phyloP scores from a whole-genome alignment of 2,797 vertebrate species.

The Sebastes kiyomatsui region DNA sequence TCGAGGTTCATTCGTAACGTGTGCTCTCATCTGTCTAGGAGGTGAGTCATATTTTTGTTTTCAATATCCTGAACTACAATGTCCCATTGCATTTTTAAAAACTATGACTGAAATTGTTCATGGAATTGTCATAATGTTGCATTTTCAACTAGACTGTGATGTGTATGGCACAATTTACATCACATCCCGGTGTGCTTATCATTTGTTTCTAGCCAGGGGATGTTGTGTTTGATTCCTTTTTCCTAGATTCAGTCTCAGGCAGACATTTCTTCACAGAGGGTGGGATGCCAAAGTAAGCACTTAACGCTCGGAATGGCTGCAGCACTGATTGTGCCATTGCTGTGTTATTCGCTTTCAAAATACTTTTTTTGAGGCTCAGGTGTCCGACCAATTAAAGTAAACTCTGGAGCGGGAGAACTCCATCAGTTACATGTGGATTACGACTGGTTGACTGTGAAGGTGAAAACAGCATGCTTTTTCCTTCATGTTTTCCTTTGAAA shows the following conservation, averaged over 20 bases:
- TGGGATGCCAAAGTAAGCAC: slow-evolving; percentile 37
- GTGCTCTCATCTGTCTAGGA: neutral
- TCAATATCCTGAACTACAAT: neutral
- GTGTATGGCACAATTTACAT: slow-evolving; percentile 16
- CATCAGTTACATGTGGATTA: neutral
- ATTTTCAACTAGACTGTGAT: slow-evolving; percentile 3
- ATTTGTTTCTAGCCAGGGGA: slow-evolving; percentile 30
- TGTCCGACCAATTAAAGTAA: slow-evolving; percentile 35
- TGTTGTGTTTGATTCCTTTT: slow-evolving; percentile 23
- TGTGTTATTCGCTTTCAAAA: slow-evolving; percentile 36
- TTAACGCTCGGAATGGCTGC: slow-evolving; percentile 9
- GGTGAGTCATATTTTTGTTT: slow-evolving; percentile 23
- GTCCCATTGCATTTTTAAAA: neutral
- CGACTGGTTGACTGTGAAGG: neutral
- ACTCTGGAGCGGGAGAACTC: neutral
- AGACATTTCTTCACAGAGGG: slow-evolving; percentile 8
- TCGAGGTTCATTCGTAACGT: neutral
- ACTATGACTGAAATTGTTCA: neutral
- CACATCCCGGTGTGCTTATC: slow-evolving; percentile 22
- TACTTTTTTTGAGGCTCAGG: slow-evolving; percentile 20
- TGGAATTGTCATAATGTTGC: slow-evolving; percentile 1
- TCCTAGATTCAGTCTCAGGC: slow-evolving; percentile 16
- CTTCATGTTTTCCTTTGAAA: neutral
- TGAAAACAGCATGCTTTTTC: neutral
- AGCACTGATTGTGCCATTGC: slow-evolving; percentile 5